Base-by-base conservation (phyloP, 2,888 invertebrate species). In the Andrena trimmerana region DNA sequence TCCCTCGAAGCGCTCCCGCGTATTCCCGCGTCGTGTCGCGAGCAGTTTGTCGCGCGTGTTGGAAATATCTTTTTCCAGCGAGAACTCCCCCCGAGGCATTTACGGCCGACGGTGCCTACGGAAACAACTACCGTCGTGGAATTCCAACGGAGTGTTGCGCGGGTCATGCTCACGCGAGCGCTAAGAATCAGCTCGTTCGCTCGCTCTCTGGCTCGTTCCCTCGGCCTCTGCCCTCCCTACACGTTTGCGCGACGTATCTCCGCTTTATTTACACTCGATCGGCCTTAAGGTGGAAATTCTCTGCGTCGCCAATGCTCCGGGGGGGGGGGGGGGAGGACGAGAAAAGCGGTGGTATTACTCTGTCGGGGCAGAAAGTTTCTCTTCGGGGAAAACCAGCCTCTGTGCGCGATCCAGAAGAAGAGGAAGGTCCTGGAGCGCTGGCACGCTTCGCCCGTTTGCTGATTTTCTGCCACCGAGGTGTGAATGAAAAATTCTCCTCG, bases 131-230 rank as follows among this genome's bases (percentile, higher is more conserved):
- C 29, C 73, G 66, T 66, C 73, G 70, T 65, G 66, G 83, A 72
- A 83, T 81, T 81, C 72, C 73, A 72, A 50, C 48, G 71, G 76
- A 86, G 82, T 77, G 77, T 88, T 85, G 87, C 80, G 86, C 87
- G 77, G 86, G 88, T 88, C 86, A 88, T 86, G 88, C 80, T 84
- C 81, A 48, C 87, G 75, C 86, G 81, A 86, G 86, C 81, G 82
- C 84, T 84, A 81, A 78, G 86, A 86, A 86, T 83, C 86, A 82
- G 84, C 52, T 33, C 33, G 62, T 62, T 54, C 42, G 60, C 27
- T 52, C 20, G 20, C 52, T 20, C 20, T 20, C 52, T 20, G 52
- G 6, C 20, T 78, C 67, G 27, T 57, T 66, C 54, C 7, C 52
- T n/a, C 59, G 57, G 20, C 36, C 16, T 42, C 33, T 29, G 29